These are phyloP conservation scores for Daubentonia madagascariensis DNA, from an alignment of 2,113 vertebrate species.

Conservation along the genomic window DNA sequence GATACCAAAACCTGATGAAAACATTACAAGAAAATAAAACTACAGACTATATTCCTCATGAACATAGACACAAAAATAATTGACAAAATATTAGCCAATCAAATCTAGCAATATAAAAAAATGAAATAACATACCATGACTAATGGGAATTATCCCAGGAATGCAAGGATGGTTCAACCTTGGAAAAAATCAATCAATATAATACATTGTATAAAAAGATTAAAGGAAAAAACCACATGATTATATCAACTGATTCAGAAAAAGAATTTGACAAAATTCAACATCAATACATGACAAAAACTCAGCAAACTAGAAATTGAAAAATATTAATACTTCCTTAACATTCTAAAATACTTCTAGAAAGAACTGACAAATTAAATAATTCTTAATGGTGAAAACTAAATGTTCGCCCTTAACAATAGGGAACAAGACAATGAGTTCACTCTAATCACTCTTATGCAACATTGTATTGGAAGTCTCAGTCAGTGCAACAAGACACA, in stretches of 20 bases:
- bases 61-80: not conserved
- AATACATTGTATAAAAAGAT: not conserved
- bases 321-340: not conserved
- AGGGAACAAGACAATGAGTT: not conserved
- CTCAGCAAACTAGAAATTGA: not conserved
- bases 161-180: not conserved
- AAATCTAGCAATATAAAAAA: not conserved
- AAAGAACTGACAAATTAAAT: not conserved
- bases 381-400: not conserved
- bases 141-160: not conserved
- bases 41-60: not conserved
- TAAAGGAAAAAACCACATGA: not conserved
- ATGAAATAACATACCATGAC: not conserved
- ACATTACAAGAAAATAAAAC: not conserved
- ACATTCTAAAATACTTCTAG: not conserved
- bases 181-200: not conserved
- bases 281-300: not conserved
- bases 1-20: not conserved
- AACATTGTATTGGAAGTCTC: not conserved
- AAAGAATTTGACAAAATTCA: not conserved
- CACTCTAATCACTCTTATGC: not conserved
- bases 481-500: not conserved
- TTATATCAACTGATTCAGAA: not conserved
- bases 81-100: not conserved
- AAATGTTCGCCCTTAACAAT: not conserved